Evolutionary conservation across 2,113 vertebrate genomes (phyloP).

Genomic region (Crotalus helleri): DNA sequence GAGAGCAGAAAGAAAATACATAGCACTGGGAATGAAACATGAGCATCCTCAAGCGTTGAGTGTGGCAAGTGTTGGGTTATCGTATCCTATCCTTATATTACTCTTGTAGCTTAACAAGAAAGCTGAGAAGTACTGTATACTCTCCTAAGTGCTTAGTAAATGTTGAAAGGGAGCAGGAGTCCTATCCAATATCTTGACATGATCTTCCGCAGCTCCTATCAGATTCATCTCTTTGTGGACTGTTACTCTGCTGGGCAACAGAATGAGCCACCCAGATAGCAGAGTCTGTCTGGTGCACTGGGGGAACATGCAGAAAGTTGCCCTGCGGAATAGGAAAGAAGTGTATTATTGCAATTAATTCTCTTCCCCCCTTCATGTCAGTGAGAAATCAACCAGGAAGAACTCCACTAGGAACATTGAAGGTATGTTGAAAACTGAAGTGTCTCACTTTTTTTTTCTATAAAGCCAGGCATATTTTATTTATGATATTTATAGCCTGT

Average conservation of each 20-base stretch:
- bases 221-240: background rate
- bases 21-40: background rate
- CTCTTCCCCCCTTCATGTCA: background rate
- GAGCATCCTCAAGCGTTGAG: background rate
- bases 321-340: background rate
- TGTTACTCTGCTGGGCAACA: background rate
- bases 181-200: background rate
- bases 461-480: background rate
- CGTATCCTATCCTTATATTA: background rate
- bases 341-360: background rate
- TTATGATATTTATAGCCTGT: background rate
- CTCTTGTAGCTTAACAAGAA: background rate
- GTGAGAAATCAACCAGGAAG: background rate
- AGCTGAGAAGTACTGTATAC: background rate
- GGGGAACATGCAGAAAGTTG: accelerated
- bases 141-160: background rate
- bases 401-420: background rate
- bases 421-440: background rate
- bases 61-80: background rate
- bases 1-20: background rate
- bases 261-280: background rate
- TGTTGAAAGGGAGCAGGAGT: background rate
- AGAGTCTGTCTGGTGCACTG: background rate
- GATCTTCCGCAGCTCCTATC: background rate
- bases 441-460: background rate